phyloP scores from a whole-genome alignment of 2,113 vertebrate species.

The Actinemys pallida region DNA sequence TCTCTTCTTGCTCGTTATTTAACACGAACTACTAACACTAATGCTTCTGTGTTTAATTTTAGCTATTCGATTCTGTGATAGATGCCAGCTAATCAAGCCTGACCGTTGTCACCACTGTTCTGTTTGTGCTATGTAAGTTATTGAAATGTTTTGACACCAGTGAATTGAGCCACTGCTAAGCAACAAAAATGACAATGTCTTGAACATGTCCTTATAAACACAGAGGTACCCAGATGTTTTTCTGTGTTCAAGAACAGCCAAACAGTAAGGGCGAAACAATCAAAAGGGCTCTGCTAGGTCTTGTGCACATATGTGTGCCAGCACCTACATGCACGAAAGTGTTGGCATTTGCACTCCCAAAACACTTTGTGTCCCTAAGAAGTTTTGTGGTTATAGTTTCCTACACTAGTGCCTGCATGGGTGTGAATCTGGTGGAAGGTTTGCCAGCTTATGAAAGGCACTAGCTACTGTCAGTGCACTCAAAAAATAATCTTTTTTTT shows the following conservation, averaged over 20 bases:
- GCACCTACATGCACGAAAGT: not conserved
- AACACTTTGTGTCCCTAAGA: accelerated
- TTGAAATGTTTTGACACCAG: not conserved
- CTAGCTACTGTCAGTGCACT: not conserved
- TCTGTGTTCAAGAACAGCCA: not conserved
- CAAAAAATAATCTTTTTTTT: not conserved
- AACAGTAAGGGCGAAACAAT: not conserved
- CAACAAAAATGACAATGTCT: not conserved
- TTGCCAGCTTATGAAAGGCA: accelerated
- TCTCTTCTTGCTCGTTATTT: not conserved
- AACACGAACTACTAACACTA: not conserved
- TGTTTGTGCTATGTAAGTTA: slow-evolving; percentile 96
- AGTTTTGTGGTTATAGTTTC: not conserved
- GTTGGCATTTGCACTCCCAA: not conserved
- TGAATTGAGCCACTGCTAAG: not conserved
- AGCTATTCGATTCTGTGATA: slow-evolving; percentile 97
- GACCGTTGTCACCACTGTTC: slow-evolving; percentile 99
- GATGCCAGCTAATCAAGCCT: slow-evolving; percentile 97
- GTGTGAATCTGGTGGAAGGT: not conserved
- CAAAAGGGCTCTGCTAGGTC: not conserved
- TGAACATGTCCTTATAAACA: not conserved
- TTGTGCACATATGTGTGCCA: not conserved
- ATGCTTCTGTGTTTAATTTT: slow-evolving; percentile 62
- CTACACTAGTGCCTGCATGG: not conserved
- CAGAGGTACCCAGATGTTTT: not conserved